Evolutionary conservation across 2,113 vertebrate genomes (phyloP).

Genomic region (Pluvialis apricaria): DNA sequence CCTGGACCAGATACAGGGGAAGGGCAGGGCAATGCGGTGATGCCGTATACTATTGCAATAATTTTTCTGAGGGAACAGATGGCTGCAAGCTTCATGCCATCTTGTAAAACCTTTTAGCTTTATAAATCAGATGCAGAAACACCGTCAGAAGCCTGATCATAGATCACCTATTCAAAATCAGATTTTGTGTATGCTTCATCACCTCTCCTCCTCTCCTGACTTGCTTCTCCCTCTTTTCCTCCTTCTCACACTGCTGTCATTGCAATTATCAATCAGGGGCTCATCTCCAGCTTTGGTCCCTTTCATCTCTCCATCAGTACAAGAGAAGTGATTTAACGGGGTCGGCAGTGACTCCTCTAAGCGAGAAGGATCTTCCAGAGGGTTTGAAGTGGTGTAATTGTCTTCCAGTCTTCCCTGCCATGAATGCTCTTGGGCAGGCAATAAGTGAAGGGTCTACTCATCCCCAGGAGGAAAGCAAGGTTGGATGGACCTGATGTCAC

Average conservation of each 20-base stretch:
- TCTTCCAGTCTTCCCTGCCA: background rate
- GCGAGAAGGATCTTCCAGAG: background rate
- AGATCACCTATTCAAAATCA: background rate
- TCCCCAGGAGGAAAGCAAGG: background rate
- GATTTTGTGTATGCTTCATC: background rate
- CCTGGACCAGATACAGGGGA: background rate
- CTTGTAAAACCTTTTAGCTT: background rate
- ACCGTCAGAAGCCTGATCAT: background rate
- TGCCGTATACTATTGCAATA: background rate
- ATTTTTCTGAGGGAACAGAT: background rate
- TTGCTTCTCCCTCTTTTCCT: background rate
- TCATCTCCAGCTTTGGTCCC: background rate
- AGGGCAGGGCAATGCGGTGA: background rate
- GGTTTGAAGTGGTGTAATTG: background rate
- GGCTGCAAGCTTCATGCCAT: background rate
- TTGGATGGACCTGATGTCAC: background rate
- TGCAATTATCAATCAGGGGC: background rate
- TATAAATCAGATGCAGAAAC: background rate
- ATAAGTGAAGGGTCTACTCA: accelerated
- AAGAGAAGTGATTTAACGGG: background rate
- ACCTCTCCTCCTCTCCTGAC: background rate
- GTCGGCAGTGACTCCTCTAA: background rate
- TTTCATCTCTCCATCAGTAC: background rate
- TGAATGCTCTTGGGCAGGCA: background rate
- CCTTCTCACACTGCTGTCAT: background rate